These are phyloP conservation scores for Lampris megalopsis DNA, from an alignment of 2,113 vertebrate genomes.

Conservation along the genomic window DNA sequence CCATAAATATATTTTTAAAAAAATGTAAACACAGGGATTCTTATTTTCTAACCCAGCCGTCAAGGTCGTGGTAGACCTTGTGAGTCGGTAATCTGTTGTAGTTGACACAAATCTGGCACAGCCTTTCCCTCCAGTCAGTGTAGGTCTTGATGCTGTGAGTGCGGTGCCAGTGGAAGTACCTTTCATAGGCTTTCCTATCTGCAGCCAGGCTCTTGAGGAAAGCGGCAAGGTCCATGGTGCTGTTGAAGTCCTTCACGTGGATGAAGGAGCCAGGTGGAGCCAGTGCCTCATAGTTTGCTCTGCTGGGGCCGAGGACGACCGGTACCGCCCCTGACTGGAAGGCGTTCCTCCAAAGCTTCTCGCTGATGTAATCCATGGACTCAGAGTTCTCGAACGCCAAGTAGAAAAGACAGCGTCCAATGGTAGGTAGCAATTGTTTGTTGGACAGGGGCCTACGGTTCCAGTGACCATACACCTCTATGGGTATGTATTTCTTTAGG, in stretches of 20 bases:
- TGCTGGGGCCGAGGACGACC: slow-evolving; percentile 79
- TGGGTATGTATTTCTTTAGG: slow-evolving; percentile 61
- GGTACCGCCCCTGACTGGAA: slow-evolving; percentile 73
- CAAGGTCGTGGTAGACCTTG: slow-evolving; percentile 81
- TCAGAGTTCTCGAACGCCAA: slow-evolving; percentile 87
- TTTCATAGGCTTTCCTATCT: slow-evolving; percentile 58
- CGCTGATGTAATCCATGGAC: slow-evolving; percentile 82
- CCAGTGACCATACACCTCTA: slow-evolving; percentile 75
- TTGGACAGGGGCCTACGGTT: slow-evolving; percentile 35
- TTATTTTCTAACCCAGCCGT: slow-evolving; percentile 82
- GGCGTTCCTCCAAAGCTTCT: slow-evolving; percentile 85
- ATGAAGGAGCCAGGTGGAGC: slow-evolving; percentile 83
- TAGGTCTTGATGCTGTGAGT: slow-evolving; percentile 52
- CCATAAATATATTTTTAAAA: too few relatives aligned
- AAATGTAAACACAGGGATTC: neutral
- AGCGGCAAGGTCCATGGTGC: slow-evolving; percentile 52
- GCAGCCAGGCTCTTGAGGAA: slow-evolving; percentile 68
- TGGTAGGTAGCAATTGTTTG: slow-evolving; percentile 57
- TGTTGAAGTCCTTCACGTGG: slow-evolving; percentile 81
- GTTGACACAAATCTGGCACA: slow-evolving; percentile 79
- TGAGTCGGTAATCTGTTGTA: slow-evolving; percentile 70
- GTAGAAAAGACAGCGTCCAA: slow-evolving; percentile 82
- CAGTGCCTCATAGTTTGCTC: slow-evolving; percentile 75
- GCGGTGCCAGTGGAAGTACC: slow-evolving; percentile 78
- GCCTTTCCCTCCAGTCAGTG: slow-evolving; percentile 67